phyloP scores from a whole-genome alignment of 2,113 vertebrate species.

The Pyxicephalus adspersus region DNA sequence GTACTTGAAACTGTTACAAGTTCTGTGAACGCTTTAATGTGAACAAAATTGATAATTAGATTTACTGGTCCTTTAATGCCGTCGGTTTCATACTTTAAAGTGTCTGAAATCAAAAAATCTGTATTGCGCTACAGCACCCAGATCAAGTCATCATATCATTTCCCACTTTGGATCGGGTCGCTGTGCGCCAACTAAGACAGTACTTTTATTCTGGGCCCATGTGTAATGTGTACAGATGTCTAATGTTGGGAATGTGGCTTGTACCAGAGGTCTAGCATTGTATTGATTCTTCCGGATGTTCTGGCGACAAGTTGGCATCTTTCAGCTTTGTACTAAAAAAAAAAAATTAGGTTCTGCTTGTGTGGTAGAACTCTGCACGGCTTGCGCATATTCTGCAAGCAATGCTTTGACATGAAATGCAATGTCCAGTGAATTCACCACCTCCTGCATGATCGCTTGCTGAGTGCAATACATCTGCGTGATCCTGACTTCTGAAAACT shows the following conservation, averaged over 20 bases:
- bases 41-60: too few species aligned
- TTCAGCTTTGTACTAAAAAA: not conserved
- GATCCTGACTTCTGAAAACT: not conserved
- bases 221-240: not conserved
- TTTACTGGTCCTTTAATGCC: too few species aligned
- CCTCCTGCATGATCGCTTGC: not conserved
- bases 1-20: too few species aligned
- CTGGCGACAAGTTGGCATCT: not conserved
- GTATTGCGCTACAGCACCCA: too few species aligned
- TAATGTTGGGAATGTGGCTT: not conserved
- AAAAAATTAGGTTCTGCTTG: not conserved
- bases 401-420: not conserved
- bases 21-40: too few species aligned
- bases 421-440: not conserved
- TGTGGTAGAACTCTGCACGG: not conserved
- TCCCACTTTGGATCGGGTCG: too few species aligned
- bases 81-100: too few species aligned
- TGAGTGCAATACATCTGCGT: not conserved
- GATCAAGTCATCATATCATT: too few species aligned
- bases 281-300: not conserved
- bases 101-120: too few species aligned
- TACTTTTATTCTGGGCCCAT: too few species aligned
- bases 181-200: too few species aligned
- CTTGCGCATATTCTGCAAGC: not conserved
- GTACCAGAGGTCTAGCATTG: not conserved